phyloP scores from a whole-genome alignment of 2,888 invertebrate genomes.

The Drosophila demipolita region DNA sequence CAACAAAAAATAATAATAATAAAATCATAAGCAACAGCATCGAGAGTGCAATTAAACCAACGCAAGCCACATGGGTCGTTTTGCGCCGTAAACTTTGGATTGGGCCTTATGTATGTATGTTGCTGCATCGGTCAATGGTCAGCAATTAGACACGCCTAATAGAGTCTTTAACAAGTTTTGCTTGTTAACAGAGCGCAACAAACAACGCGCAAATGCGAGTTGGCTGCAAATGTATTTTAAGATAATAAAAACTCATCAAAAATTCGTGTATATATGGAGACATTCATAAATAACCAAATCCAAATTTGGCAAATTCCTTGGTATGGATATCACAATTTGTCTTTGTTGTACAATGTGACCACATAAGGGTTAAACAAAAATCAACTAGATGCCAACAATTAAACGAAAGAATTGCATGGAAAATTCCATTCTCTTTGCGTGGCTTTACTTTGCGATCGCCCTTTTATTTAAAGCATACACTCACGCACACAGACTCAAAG shows the following conservation, averaged over 20 bases:
- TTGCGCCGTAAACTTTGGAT: conserved; percentile 31
- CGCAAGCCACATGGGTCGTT: conserved; percentile 58
- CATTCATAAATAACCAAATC: not conserved
- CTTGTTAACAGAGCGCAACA: conserved; percentile 33
- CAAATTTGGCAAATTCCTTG: not conserved
- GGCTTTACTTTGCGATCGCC: conserved; percentile 26
- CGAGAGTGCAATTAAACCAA: conserved; percentile 67
- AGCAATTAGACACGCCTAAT: conserved; percentile 44
- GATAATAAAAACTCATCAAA: not conserved
- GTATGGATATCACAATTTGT: not conserved
- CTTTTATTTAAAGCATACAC: conserved; percentile 24
- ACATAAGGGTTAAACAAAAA: conserved; percentile 57
- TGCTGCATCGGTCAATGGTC: conserved; percentile 14
- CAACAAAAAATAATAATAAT: conserved; percentile 26
- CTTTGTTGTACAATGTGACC: not conserved
- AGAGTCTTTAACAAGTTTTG: conserved; percentile 1
- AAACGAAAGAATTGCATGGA: conserved; percentile 74
- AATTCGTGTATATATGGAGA: not conserved
- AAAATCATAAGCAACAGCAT: conserved; percentile 26
- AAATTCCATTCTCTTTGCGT: conserved; percentile 72
- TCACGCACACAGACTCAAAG: conserved; percentile 23
- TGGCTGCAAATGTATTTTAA: not conserved
- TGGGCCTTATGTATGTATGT: not conserved
- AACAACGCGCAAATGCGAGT: not conserved
- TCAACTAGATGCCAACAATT: conserved; percentile 41